Evolutionary conservation across 2,888 invertebrate species (phyloP), one percentile per base, ranked within the genome.

Genomic region (Caenorhabditis auriculariae): DNA sequence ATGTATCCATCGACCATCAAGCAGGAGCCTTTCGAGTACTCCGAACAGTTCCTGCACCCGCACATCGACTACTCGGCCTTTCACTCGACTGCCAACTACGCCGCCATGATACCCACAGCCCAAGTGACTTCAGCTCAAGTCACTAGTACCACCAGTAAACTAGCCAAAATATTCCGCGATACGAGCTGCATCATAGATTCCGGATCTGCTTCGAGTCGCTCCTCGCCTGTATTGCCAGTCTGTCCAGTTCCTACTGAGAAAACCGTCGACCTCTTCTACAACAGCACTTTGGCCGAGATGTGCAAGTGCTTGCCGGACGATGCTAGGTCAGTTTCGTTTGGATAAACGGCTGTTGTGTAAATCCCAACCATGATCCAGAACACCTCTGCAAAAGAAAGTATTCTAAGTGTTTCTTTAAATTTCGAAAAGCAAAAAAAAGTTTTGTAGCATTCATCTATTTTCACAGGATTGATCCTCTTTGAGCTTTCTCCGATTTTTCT

Each of bases 171-270:
- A n/a, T n/a, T n/a, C n/a, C n/a, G n/a, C n/a, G n/a, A n/a, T n/a
- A n/a, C n/a, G 7, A 41, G 19, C 7, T 12, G 41, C 7, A 17
- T 12, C 9, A 32, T 12, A 32, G 71, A 54, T 0, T 57, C 64
- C 2, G 59, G 60, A 0, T 46, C 41, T 15, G 54, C 55, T 21
- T 50, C 66, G 5, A 71, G 55, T 37, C 62, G 72, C 3, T 58
- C 65, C 3, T 71, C 71, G 5, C 74, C 73, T 21, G 48, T 66
- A 17, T 63, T 78, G 39, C 79, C 79, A 26, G 50, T 77, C n/a
- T 80, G 80, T 56, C 74, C 78, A 35, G 47, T 76, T 23, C 79
- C 79, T 21, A 78, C 78, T 1, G 76, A 77, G 49, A 75, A 77
- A 43, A 69, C 76, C 0, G 77, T 80, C 23, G 77, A 77, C 42